Percentiles rank a stretch among this genome's conserved stretches.
These are phyloP conservation scores for Liolophura sinensis DNA, from an alignment of 1,140 invertebrate genomes.

Conservation along the genomic window DNA sequence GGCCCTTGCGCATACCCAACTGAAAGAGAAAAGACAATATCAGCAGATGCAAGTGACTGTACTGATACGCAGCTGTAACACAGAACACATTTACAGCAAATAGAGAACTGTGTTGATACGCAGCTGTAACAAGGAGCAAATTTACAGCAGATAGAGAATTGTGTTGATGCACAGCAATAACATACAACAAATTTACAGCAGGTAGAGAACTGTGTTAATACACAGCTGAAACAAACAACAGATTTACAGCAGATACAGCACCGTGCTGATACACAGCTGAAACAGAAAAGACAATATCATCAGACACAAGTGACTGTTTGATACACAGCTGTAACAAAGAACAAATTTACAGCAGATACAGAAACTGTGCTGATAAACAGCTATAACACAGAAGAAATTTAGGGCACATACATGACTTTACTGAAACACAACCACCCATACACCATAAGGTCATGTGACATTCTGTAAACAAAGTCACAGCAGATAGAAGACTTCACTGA, in stretches of 20 bases:
- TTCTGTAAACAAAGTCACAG: no score
- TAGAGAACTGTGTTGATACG: background rate
- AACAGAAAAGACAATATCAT: slow-evolving; percentile 1
- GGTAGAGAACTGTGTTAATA: background rate
- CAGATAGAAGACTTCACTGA: no score
- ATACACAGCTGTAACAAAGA: no score
- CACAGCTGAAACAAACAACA: background rate
- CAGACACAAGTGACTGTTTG: background rate
- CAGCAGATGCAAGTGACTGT: slow-evolving; percentile 1
- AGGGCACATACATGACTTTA: no score
- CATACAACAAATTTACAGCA: background rate
- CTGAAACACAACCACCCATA: no score
- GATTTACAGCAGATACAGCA: background rate
- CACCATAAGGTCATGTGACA: no score
- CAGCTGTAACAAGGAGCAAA: background rate
- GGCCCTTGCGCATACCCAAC: slow-evolving; percentile 42
- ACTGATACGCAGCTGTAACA: background rate
- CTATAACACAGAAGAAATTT: no score
- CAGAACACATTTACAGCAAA: background rate
- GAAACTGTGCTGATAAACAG: background rate
- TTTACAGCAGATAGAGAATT: background rate
- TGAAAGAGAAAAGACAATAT: slow-evolving; percentile 13
- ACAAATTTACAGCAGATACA: no score
- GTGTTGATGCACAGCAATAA: background rate
- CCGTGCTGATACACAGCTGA: slow-evolving; percentile 1